Conservation (phyloP, 1,140 invertebrate genomes). For the Drosophila cardini region DNA sequence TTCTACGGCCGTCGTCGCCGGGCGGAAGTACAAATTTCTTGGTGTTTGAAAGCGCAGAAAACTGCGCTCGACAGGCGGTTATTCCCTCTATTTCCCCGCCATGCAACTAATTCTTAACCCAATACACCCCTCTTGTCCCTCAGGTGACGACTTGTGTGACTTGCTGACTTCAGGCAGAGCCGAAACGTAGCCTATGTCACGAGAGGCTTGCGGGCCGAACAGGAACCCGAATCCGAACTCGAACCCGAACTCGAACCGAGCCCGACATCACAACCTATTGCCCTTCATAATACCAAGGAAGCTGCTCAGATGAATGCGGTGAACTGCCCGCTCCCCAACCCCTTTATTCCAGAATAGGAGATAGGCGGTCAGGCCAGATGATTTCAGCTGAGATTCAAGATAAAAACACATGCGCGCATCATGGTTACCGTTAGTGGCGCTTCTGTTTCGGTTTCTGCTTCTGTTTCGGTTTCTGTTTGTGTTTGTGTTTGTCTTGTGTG, state of each 20-base stretch:
- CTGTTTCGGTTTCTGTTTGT: conserved; percentile 6
- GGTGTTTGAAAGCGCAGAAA: conserved; percentile 64
- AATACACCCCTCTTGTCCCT: neutral
- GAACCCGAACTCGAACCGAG: conserved; percentile 6
- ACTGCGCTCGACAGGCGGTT: conserved; percentile 29
- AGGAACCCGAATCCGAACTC: conserved; percentile 19
- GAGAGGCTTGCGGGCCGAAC: conserved; percentile 26
- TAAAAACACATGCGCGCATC: conserved; percentile 83
- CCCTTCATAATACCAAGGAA: conserved; percentile 66
- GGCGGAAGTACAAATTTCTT: conserved; percentile 78
- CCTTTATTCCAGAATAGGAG: neutral
- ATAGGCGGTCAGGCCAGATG: conserved; percentile 56
- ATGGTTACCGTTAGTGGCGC: conserved; percentile 69
- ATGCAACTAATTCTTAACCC: neutral
- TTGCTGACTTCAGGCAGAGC: conserved; percentile 21
- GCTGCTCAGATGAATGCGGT: conserved; percentile 5
- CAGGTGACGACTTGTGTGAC: conserved; percentile 1
- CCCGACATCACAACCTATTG: conserved; percentile 68
- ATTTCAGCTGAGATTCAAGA: conserved; percentile 80
- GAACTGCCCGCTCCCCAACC: conserved; percentile 1
- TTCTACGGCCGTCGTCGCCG: conserved; percentile 46
- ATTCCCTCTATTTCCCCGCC: neutral
- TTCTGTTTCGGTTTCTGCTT: conserved; percentile 34
- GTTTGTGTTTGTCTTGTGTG: conserved; percentile 42
- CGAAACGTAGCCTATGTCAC: conserved; percentile 6